These are phyloP conservation scores for Dermochelys coriacea DNA, from an alignment of 2,797 vertebrate genomes.

Conservation along the genomic window DNA sequence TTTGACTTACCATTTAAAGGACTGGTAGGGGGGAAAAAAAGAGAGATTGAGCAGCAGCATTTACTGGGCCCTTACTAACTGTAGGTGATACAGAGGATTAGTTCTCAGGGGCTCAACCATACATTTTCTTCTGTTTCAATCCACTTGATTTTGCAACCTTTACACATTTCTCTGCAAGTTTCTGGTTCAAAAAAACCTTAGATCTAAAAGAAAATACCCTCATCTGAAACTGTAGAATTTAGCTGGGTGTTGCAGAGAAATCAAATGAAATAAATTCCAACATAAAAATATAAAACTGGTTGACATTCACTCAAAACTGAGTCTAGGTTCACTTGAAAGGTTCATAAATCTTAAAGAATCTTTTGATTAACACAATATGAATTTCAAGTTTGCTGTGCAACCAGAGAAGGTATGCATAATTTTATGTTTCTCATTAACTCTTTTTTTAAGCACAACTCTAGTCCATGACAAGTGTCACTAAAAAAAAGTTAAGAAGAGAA, in stretches of 20 bases:
- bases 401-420: fast-evolving
- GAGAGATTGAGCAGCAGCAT: not conserved
- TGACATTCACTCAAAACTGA: not conserved
- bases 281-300: not conserved
- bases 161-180: not conserved
- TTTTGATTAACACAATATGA: not conserved
- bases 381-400: not conserved
- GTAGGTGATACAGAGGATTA: not conserved
- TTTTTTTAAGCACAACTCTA: not conserved
- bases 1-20: not conserved
- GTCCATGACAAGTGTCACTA: not conserved
- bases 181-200: not conserved
- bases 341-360: not conserved
- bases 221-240: not conserved
- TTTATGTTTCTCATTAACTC: not conserved
- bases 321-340: not conserved
- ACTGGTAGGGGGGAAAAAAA: not conserved
- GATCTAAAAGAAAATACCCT: not conserved
- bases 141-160: not conserved
- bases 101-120: not conserved
- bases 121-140: not conserved
- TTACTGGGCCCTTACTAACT: not conserved
- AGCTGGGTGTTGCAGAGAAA: not conserved
- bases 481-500: not conserved
- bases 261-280: not conserved